phyloP scores from a whole-genome alignment of 2,113 vertebrate genomes.

The Scalopus aquaticus region DNA sequence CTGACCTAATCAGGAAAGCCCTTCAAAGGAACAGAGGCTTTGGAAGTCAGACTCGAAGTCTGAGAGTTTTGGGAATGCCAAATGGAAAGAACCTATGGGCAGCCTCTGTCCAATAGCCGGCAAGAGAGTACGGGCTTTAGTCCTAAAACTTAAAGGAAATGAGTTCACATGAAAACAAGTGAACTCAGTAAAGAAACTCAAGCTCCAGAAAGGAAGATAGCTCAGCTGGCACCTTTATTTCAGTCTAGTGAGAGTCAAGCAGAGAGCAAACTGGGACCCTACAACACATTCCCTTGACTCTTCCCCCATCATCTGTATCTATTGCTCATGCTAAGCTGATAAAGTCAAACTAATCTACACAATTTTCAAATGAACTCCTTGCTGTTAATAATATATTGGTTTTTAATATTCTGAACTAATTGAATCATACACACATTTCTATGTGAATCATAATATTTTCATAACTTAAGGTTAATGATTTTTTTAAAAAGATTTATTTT shows the following conservation, averaged over 20 bases:
- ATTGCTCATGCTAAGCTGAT: not conserved
- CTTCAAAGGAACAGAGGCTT: not conserved
- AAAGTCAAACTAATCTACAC: not conserved
- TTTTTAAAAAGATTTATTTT: too few species aligned
- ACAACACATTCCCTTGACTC: fast-evolving
- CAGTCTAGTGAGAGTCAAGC: not conserved
- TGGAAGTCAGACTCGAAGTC: not conserved
- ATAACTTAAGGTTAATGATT: not conserved
- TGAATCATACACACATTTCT: not conserved
- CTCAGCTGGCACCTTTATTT: fast-evolving
- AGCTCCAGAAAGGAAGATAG: not conserved
- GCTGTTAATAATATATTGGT: not conserved
- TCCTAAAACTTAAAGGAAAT: too few species aligned
- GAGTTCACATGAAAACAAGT: not conserved
- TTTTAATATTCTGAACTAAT: not conserved
- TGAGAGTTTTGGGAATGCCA: not conserved
- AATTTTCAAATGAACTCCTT: not conserved
- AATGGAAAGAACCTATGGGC: not conserved
- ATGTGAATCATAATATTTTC: not conserved
- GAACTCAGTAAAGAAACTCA: not conserved
- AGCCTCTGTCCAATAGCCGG: not conserved
- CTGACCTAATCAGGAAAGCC: not conserved
- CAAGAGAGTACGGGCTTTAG: too few species aligned
- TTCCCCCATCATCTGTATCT: not conserved
- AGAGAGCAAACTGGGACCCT: not conserved